Conservation (phyloP, 2,797 vertebrate species). For the Myiotriccus ornatus region DNA sequence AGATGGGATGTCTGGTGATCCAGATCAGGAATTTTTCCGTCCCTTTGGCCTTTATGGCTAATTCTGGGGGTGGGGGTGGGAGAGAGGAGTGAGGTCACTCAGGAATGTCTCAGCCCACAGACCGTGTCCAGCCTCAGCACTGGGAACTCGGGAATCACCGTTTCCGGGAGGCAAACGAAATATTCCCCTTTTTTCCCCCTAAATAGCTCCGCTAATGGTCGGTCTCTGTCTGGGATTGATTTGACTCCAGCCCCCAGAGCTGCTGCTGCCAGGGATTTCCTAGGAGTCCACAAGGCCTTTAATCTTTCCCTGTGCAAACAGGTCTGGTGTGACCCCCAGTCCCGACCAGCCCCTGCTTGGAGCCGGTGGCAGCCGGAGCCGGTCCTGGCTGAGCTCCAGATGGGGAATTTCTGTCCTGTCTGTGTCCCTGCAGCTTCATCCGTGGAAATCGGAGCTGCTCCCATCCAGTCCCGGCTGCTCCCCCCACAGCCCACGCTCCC, state of each 20-base stretch:
- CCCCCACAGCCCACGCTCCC: background rate
- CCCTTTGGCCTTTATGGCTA: background rate
- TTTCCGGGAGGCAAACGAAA: background rate
- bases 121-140: background rate
- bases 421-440: background rate
- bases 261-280: background rate
- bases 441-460: background rate
- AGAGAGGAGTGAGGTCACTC: background rate
- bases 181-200: background rate
- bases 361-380: background rate
- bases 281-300: background rate
- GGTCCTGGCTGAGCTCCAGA: background rate
- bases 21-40: background rate
- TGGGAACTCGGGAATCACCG: accelerated
- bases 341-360: background rate
- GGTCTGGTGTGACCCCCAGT: background rate
- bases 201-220: background rate
- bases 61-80: accelerated
- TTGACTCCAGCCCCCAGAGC: background rate
- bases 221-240: background rate
- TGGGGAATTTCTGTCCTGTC: background rate
- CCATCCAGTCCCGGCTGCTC: accelerated
- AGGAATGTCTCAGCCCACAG: background rate
- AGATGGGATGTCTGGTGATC: accelerated
- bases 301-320: background rate